These are phyloP conservation scores for Isoperla grammatica DNA, from an alignment of 2,888 invertebrate species.

Conservation along the genomic window DNA sequence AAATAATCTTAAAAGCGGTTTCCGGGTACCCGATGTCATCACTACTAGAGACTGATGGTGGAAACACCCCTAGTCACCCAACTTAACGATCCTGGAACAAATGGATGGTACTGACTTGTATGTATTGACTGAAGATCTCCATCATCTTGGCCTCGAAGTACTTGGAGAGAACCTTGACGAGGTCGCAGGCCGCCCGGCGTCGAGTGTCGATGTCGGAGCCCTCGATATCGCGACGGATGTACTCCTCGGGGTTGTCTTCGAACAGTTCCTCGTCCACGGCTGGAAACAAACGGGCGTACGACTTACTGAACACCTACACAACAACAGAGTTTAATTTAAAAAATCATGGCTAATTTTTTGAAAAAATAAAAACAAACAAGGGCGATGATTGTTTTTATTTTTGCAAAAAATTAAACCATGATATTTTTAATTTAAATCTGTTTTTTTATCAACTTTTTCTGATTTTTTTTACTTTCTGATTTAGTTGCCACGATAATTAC, in stretches of 20 bases:
- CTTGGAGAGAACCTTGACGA: slow-evolving; percentile 84
- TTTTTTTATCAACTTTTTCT: no score
- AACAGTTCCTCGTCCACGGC: slow-evolving; percentile 93
- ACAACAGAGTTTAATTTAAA: slow-evolving; percentile 7
- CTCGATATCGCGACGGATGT: slow-evolving; percentile 92
- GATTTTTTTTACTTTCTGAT: no score
- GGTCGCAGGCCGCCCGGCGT: slow-evolving; percentile 92
- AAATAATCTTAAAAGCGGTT: no score
- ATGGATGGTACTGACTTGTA: slow-evolving; percentile 62
- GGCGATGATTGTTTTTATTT: not conserved
- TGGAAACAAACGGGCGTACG: slow-evolving; percentile 38
- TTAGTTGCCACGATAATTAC: no score
- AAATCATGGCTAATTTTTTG: not conserved
- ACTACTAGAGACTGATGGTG: no score
- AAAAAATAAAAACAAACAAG: not conserved
- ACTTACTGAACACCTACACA: not conserved
- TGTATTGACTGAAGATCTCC: slow-evolving; percentile 80
- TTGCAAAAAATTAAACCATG: no score
- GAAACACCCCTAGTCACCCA: no score
- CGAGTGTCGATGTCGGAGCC: slow-evolving; percentile 97
- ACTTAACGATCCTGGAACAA: no score
- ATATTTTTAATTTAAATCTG: no score
- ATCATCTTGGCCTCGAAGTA: slow-evolving; percentile 86
- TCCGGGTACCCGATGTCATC: no score
- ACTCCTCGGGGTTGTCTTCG: slow-evolving; percentile 98